Conservation (phyloP, 2,888 invertebrate genomes). For the Beris morrisii region DNA sequence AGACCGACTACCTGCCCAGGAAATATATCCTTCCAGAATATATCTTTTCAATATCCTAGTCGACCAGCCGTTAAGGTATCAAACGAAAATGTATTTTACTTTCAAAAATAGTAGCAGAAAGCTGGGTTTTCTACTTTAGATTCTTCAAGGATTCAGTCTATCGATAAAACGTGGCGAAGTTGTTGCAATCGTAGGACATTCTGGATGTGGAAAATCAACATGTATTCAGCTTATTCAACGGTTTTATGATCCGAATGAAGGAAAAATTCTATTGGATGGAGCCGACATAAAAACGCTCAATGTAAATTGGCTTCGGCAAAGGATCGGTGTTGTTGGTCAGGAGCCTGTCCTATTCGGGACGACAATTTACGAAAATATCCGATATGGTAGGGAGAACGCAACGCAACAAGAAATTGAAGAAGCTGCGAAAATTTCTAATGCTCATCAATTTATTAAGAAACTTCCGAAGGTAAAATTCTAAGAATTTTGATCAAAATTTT, state of each 20-base stretch:
- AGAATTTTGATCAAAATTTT: too few relatives aligned
- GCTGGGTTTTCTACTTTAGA: conserved; percentile 54
- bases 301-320: conserved; percentile 67
- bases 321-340: conserved; percentile 79
- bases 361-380: conserved; percentile 63
- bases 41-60: conserved; percentile 75
- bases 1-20: conserved; percentile 61
- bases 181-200: conserved; percentile 67
- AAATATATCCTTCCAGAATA: conserved; percentile 67
- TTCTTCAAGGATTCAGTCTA: conserved; percentile 65
- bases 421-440: conserved; percentile 69
- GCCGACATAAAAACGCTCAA: conserved; percentile 66
- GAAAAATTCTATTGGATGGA: conserved; percentile 51
- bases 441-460: conserved; percentile 69
- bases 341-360: conserved; percentile 79
- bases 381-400: conserved; percentile 68
- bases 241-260: conserved; percentile 63
- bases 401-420: conserved; percentile 64
- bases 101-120: too few relatives aligned
- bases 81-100: conserved; percentile 59
- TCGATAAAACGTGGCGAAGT: conserved; percentile 63
- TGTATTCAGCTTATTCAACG: conserved; percentile 70
- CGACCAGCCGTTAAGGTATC: conserved; percentile 68
- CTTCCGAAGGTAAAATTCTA: conserved; percentile 61
- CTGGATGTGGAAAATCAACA: conserved; percentile 77